A percentile compares a stretch with the other conserved stretches of the same genome.
These are phyloP conservation scores for Stegastes partitus DNA, from an alignment of 2,113 vertebrate species.

Conservation along the genomic window DNA sequence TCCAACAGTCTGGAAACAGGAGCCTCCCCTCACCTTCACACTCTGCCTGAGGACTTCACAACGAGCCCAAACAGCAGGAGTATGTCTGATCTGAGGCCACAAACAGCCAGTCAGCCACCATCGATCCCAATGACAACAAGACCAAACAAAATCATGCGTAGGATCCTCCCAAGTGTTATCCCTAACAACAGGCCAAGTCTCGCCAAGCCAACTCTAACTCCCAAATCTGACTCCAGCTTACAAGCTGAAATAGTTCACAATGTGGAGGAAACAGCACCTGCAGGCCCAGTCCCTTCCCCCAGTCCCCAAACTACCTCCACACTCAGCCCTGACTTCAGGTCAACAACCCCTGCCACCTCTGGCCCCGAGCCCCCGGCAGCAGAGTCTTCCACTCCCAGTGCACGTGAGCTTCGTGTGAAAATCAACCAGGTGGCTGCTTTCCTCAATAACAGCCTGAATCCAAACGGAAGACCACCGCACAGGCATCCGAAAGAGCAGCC, in stretches of 20 bases:
- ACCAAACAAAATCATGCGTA: slow-evolving; percentile 47
- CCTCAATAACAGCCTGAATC: slow-evolving; percentile 54
- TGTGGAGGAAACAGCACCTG: slow-evolving; percentile 25
- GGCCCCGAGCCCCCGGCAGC: not conserved
- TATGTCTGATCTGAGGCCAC: slow-evolving; percentile 62
- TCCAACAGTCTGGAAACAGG: slow-evolving; percentile 22
- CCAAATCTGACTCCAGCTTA: slow-evolving; percentile 21
- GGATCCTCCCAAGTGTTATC: slow-evolving; percentile 44
- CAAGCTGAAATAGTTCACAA: slow-evolving; percentile 1
- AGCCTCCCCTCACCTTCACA: slow-evolving; percentile 16
- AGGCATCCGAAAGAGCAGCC: slow-evolving; percentile 21
- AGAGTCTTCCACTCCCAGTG: slow-evolving; percentile 61
- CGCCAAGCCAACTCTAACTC: slow-evolving; percentile 25
- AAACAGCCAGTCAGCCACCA: slow-evolving; percentile 47
- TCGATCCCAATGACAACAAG: slow-evolving; percentile 65
- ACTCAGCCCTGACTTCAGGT: slow-evolving; percentile 38
- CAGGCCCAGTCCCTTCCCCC: slow-evolving; percentile 1
- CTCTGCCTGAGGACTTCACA: slow-evolving; percentile 23
- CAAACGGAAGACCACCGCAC: slow-evolving; percentile 28
- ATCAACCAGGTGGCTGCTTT: slow-evolving; percentile 79
- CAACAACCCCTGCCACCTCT: slow-evolving; percentile 39
- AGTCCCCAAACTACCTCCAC: slow-evolving; percentile 27
- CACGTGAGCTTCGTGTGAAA: slow-evolving; percentile 78
- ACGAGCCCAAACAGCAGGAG: slow-evolving; percentile 54
- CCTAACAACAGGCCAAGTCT: slow-evolving; percentile 48